A percentile compares a stretch with the other conserved stretches of the same genome.
Conservation (phyloP, 2,888 invertebrate species). For the Thecocarcelia acutangulata region DNA sequence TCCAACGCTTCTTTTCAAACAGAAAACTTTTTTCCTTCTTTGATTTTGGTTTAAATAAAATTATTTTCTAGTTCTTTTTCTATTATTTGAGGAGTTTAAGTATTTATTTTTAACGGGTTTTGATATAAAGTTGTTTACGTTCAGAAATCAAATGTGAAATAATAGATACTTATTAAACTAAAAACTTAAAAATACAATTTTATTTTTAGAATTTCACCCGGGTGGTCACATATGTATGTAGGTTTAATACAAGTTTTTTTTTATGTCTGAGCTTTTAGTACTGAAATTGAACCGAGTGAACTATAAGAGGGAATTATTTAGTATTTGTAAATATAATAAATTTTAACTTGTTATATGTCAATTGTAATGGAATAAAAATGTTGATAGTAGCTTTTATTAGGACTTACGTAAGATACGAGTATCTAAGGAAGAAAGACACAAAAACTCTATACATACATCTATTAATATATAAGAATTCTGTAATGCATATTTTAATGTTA, state of each 20-base stretch:
- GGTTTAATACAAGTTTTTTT: not conserved
- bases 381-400: not conserved
- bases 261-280: conserved; percentile 9
- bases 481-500: conserved; percentile 36
- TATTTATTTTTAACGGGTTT: conserved; percentile 30
- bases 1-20: conserved; percentile 35
- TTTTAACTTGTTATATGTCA: conserved; percentile 15
- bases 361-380: conserved; percentile 28
- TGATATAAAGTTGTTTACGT: conserved; percentile 41
- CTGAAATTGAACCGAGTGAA: conserved; percentile 6
- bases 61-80: conserved; percentile 37
- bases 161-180: conserved; percentile 60
- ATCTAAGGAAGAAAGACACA: not conserved
- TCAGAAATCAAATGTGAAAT: conserved; percentile 50
- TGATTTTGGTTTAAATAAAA: conserved; percentile 23
- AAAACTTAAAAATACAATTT: conserved; percentile 53
- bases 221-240: conserved; percentile 2
- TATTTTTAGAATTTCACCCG: conserved; percentile 10
- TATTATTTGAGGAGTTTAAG: conserved; percentile 29
- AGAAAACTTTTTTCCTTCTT: conserved; percentile 42
- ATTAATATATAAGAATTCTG: not conserved
- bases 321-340: not conserved
- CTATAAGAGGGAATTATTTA: too few species aligned
- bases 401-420: conserved; percentile 7
- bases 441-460: not conserved